These are phyloP conservation scores for Anser cygnoides DNA, from an alignment of 2,113 vertebrate genomes.

Conservation along the genomic window DNA sequence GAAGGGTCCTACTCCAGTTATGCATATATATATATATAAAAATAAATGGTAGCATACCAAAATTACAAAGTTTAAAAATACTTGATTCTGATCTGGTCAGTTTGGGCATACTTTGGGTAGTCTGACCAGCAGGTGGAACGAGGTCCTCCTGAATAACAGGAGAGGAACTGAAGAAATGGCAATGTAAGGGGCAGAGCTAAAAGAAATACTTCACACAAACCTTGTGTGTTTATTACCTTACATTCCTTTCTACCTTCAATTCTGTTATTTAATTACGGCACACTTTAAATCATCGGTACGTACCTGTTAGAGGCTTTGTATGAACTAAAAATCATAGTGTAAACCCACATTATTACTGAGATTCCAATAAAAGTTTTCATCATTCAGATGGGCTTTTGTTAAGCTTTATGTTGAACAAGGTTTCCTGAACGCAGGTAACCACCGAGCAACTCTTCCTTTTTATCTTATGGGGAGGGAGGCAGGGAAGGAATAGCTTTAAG, in stretches of 20 bases:
- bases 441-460: background rate
- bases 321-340: background rate
- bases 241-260: background rate
- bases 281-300: background rate
- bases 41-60: background rate
- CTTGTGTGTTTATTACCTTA: background rate
- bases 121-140: background rate
- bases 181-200: background rate
- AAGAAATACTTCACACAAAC: background rate
- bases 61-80: background rate
- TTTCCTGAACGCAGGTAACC: background rate
- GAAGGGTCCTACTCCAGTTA: background rate
- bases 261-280: background rate
- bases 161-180: background rate
- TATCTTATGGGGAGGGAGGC: background rate
- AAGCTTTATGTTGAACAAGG: constrained; percentile 1
- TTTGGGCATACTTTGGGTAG: background rate
- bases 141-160: background rate
- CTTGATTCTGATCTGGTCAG: background rate
- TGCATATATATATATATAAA: no score
- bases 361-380: background rate
- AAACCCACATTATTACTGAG: background rate
- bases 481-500: constrained; percentile 31
- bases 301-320: background rate
- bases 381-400: background rate